Percentiles rank a stretch among this genome's conserved stretches.
These are phyloP conservation scores for Lochmaea crataegi DNA, from an alignment of 2,888 invertebrate genomes.

Conservation along the genomic window DNA sequence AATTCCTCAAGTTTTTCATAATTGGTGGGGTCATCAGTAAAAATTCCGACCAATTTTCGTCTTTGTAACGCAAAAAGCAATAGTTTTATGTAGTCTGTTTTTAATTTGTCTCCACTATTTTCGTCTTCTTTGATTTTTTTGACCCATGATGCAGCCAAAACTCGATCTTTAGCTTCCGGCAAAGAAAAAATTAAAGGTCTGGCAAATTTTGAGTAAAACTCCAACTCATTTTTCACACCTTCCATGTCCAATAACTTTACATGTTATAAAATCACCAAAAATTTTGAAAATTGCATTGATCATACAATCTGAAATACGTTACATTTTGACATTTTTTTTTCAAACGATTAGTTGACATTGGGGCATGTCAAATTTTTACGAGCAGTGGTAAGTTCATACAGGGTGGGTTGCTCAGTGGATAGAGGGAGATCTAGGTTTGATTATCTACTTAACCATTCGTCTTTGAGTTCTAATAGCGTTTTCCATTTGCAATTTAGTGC, in stretches of 20 bases:
- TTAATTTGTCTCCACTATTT: constrained; percentile 55
- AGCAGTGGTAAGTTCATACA: no score
- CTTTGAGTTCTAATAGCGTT: no score
- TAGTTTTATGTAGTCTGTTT: constrained; percentile 64
- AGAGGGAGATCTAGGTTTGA: no score
- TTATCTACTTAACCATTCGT: no score
- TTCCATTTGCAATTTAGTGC: no score
- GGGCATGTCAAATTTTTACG: no score
- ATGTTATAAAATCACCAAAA: constrained; percentile 10
- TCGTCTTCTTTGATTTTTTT: constrained; percentile 60
- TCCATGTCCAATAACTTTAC: constrained; percentile 38
- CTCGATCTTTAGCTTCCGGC: constrained; percentile 63
- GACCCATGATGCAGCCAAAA: constrained; percentile 65
- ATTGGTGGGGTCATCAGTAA: constrained; percentile 60
- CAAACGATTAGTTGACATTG: no score
- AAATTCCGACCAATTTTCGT: constrained; percentile 62
- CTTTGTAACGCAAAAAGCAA: constrained; percentile 65
- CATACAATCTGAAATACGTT: not conserved
- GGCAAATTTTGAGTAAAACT: constrained; percentile 64
- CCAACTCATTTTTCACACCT: constrained; percentile 57
- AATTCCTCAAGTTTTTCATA: constrained; percentile 58
- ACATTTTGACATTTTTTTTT: constrained; percentile 14
- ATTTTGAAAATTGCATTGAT: constrained; percentile 7
- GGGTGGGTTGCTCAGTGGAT: no score
- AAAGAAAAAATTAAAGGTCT: constrained; percentile 64